Evolutionary conservation across 2,888 invertebrate species (phyloP), one percentile per base, ranked within the genome.

Genomic region (Megastigmus dorsalis): DNA sequence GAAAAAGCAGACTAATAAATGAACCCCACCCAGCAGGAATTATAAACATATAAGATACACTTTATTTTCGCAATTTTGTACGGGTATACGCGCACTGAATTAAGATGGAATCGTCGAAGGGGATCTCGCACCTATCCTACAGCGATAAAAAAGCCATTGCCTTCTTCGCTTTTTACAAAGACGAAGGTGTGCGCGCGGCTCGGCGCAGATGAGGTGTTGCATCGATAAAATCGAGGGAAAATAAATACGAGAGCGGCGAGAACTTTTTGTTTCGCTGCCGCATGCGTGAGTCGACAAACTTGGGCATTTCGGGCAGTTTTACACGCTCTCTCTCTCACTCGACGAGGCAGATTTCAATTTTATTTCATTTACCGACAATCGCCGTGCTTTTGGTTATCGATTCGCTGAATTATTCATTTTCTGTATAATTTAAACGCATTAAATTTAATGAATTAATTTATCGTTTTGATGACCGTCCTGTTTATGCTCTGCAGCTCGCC

Each of bases 141-240:
- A 75, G 74, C 71, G 75, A 75, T 76, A 75, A 77, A 78, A 79
- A 78, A 52, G 30, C 43, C 52, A 23, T 59, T 13, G 10, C 13
- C 20, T 43, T 33, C 15, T 52, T 55, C 38, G 36, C 57, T n/a
- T n/a, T n/a, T n/a, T n/a, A n/a, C n/a, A n/a, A n/a, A n/a, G n/a
- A n/a, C n/a, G n/a, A n/a, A n/a, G n/a, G 30, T 4, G 41, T 6
- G 26, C 26, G 36, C 41, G 9, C 10, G 1, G 30, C 10, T 28
- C 13, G 62, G n/a, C 33, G 30, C 57, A 54, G n/a, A 48, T 45
- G 36, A 36, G 68, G 50, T 54, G 74, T 73, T 71, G 41, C 15
- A n/a, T 33, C 59, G 72, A 59, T 72, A 59, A 67, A 67, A 54
- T 73, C 73, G 28, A 48, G 43, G 67, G 36, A 28, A 67, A 63